These are phyloP conservation scores for Spialia ferax DNA, from an alignment of 2,888 invertebrate species.

Conservation along the genomic window DNA sequence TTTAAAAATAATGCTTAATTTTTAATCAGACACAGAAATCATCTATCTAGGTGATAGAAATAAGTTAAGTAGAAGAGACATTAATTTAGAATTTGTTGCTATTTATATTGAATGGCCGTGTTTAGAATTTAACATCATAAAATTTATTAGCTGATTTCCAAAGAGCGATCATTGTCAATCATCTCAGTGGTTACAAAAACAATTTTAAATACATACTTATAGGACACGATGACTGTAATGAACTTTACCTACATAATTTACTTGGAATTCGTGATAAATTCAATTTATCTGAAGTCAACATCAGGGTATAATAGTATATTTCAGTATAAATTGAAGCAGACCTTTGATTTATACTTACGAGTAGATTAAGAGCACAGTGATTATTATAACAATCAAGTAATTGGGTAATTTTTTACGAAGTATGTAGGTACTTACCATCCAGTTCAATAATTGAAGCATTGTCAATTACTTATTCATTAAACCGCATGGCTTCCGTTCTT, in stretches of 20 bases:
- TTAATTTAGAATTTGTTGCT: too few species aligned
- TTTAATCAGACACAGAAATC: too few species aligned
- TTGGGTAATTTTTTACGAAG: neutral
- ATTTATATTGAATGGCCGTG: too few species aligned
- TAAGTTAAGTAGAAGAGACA: too few species aligned
- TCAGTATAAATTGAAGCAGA: neutral
- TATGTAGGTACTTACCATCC: too few species aligned
- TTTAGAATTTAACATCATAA: too few species aligned
- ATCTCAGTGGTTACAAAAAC: too few species aligned
- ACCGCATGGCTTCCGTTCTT: conserved; percentile 14
- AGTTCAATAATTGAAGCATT: neutral
- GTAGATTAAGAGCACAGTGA: neutral
- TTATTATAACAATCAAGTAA: neutral
- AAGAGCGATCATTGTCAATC: too few species aligned
- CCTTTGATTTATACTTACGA: neutral
- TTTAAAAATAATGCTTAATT: too few species aligned
- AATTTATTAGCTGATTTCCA: too few species aligned
- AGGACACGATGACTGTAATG: neutral
- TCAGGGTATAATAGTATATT: neutral
- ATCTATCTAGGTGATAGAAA: too few species aligned
- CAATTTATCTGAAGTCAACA: neutral
- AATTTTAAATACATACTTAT: neutral
- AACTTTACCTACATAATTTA: neutral
- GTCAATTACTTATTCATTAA: neutral
- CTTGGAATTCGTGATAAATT: neutral